Conservation (phyloP, 2,113 vertebrate genomes). For the Chlorocebus sabaeus region DNA sequence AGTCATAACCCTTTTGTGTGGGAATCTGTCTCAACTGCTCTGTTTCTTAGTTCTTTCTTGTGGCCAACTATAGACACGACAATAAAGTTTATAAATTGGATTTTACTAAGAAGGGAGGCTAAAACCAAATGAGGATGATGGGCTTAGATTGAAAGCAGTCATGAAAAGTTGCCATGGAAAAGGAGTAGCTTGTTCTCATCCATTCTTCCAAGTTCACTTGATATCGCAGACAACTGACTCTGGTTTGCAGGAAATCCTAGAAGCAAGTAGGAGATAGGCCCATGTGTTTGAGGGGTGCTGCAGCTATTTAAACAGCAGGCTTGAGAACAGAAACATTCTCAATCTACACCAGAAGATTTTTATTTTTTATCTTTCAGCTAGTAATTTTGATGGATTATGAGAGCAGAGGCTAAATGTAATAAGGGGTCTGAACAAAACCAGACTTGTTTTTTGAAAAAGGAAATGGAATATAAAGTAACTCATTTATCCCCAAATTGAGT, state of each 20-base stretch:
- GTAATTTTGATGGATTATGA: conserved; percentile 82
- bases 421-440: conserved; percentile 77
- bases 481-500: conserved; percentile 61
- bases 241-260: conserved; percentile 74
- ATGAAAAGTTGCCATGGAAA: conserved; percentile 72
- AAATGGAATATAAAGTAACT: conserved; percentile 70
- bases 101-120: conserved; percentile 71
- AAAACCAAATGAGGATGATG: conserved; percentile 62
- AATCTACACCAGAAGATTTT: conserved; percentile 54
- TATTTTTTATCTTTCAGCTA: conserved; percentile 76
- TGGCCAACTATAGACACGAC: conserved; percentile 65
- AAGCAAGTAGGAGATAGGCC: conserved; percentile 67
- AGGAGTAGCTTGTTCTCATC: conserved; percentile 68
- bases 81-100: conserved; percentile 78
- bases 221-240: conserved; percentile 68
- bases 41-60: conserved; percentile 70
- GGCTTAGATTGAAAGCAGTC: conserved; percentile 69
- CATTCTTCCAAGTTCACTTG: conserved; percentile 71
- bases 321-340: conserved; percentile 73
- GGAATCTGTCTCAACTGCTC: conserved; percentile 27
- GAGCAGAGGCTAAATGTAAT: conserved; percentile 81
- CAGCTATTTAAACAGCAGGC: conserved; percentile 79
- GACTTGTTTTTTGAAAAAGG: conserved; percentile 60
- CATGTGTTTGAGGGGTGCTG: conserved; percentile 69
- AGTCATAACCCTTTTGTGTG: not conserved